Evolutionary conservation across 2,888 invertebrate genomes (phyloP).

Genomic region (Netelia virgata): DNA sequence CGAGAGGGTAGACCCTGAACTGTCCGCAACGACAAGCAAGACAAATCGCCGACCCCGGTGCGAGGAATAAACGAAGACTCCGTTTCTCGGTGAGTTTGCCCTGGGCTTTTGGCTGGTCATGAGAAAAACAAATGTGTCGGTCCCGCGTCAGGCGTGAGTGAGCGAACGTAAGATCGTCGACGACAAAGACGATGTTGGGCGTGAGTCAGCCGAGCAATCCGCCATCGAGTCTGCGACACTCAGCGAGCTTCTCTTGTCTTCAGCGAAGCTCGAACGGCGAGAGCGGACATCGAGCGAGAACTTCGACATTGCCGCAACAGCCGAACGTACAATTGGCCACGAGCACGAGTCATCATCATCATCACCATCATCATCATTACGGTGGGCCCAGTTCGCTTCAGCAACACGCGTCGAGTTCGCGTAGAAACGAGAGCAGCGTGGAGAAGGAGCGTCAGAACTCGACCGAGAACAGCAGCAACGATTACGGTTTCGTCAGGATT

Average conservation of each 20-base stretch:
- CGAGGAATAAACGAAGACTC: neutral
- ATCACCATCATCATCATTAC: slow-evolving; percentile 72
- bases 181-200: slow-evolving; percentile 80
- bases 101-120: slow-evolving; percentile 1
- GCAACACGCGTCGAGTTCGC: slow-evolving; percentile 68
- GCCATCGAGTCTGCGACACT: slow-evolving; percentile 84
- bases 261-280: slow-evolving; percentile 82
- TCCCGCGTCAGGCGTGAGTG: slow-evolving; percentile 22
- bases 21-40: neutral
- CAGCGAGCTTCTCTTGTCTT: slow-evolving; percentile 85
- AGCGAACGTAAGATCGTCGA: slow-evolving; percentile 30
- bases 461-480: slow-evolving; percentile 78
- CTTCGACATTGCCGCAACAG: slow-evolving; percentile 84
- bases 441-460: slow-evolving; percentile 67
- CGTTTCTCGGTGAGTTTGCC: neutral
- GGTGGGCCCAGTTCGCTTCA: slow-evolving; percentile 73
- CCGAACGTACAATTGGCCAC: slow-evolving; percentile 73
- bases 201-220: slow-evolving; percentile 83
- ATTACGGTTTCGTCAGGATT: slow-evolving; percentile 82
- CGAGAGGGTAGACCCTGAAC: neutral
- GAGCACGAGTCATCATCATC: slow-evolving; percentile 56
- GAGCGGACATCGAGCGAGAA: slow-evolving; percentile 80
- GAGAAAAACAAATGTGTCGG: slow-evolving; percentile 58
- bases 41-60: neutral
- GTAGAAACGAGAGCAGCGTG: slow-evolving; percentile 46